These are phyloP conservation scores for Heliconius ethilla DNA, from an alignment of 2,888 invertebrate species.

Conservation along the genomic window DNA sequence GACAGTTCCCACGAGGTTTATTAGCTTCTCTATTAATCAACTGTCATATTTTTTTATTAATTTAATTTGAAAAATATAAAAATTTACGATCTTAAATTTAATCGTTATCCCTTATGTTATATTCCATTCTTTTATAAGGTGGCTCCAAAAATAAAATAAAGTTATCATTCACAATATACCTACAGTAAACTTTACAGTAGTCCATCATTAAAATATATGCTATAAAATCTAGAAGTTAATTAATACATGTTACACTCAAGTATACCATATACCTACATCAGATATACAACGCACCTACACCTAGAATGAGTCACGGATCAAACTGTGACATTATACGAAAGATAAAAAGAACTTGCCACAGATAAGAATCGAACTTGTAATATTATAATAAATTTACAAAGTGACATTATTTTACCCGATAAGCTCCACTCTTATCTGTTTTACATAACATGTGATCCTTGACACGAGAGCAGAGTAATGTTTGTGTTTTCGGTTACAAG, in stretches of 20 bases:
- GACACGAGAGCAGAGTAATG: constrained; percentile 25
- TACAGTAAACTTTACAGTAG: too few species aligned
- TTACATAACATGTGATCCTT: constrained; percentile 20
- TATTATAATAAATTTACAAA: not conserved
- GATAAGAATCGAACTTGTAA: not conserved
- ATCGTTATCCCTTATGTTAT: not conserved
- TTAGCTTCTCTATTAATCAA: too few species aligned
- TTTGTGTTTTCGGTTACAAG: constrained; percentile 32
- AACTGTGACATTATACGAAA: not conserved
- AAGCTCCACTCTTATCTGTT: not conserved
- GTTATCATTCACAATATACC: not conserved
- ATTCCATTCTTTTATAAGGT: not conserved
- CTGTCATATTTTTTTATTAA: too few species aligned
- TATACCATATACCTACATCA: not conserved
- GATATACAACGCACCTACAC: not conserved
- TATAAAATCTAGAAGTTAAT: not conserved
- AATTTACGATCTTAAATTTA: too few species aligned
- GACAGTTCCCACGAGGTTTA: not conserved
- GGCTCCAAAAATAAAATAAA: not conserved
- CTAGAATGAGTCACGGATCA: not conserved
- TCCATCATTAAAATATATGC: not conserved
- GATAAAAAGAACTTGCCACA: not conserved
- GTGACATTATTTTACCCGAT: not conserved
- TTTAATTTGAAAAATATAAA: too few species aligned
- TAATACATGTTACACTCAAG: not conserved